phyloP scores from a whole-genome alignment of 2,113 vertebrate genomes.

The Galeopterus variegatus region DNA sequence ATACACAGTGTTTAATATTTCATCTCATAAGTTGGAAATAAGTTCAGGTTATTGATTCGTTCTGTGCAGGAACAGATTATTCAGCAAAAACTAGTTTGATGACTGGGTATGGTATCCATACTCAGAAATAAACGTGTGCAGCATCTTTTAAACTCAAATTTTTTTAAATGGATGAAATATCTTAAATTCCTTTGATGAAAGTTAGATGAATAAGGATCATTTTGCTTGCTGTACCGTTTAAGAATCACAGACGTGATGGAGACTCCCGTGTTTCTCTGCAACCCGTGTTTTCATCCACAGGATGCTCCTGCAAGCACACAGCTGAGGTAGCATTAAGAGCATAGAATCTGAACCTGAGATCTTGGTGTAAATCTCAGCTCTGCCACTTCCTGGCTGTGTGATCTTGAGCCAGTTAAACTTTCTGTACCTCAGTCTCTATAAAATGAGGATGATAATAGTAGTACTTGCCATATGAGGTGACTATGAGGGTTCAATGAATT shows the following conservation, averaged over 20 bases:
- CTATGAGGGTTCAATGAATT: conserved; percentile 1
- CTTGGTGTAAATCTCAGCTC: not conserved
- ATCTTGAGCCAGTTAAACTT: conserved; percentile 17
- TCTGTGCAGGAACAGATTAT: conserved; percentile 65
- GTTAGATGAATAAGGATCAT: not conserved
- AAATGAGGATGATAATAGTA: conserved; percentile 5
- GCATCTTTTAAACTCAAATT: conserved; percentile 24
- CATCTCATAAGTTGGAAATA: conserved; percentile 71
- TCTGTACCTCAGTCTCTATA: not conserved
- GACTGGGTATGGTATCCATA: not conserved
- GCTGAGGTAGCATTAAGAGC: not conserved
- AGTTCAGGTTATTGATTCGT: conserved; percentile 72
- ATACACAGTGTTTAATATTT: conserved; percentile 72
- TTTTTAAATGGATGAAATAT: conserved; percentile 22
- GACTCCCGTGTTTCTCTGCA: not conserved
- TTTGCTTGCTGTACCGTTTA: not conserved
- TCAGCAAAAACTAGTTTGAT: conserved; percentile 69
- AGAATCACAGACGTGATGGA: not conserved
- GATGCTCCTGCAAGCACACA: not conserved
- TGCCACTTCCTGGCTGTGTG: not conserved
- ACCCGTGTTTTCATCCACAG: not conserved
- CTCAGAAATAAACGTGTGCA: conserved; percentile 53
- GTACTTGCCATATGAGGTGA: not conserved
- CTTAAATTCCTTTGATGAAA: conserved; percentile 60
- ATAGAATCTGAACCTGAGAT: not conserved